Base-by-base conservation (phyloP, 1,140 invertebrate genomes). In the Drosophila setifemur region DNA sequence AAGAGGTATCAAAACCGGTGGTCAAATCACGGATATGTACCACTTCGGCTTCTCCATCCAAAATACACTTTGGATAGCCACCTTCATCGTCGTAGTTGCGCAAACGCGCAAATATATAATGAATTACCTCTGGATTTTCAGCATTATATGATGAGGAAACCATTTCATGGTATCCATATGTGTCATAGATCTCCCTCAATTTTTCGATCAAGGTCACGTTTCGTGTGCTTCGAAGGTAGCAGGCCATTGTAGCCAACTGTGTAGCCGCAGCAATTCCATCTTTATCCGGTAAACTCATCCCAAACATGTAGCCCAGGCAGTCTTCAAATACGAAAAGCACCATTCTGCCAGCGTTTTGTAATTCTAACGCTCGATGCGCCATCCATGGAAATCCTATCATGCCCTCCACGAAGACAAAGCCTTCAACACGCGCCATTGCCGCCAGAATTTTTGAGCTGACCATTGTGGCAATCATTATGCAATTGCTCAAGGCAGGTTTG, bases 311-410 rank as follows among this genome's bases (percentile, higher is more conserved):
- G n/a, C 98, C 98, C 82, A 97, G 96, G 0, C 96, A 95, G 90
- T 97, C 96, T 92, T 99, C 98, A 91, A 96, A 99, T 0, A 97
- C 98, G 91, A 99, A 98, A 26, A 99, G 90, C 0, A 99, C 95
- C 1, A 91, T 91, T 77, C 97, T 95, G 1, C 93, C 93, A 48
- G 94, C 72, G 23, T 92, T 91, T 37, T 94, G 90, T n/a, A 99
- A 88, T 12, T 98, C 93, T 40, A 95, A 85, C 0, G 95, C 92
- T 91, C 93, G 93, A 89, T 99, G 99, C 83, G 97, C 98, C 96
- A 99, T 99, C 98, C 98, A 99, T 88, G 99, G 99, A 88, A 99
- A 99, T 0, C 98, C 96, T 21, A 98, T 99, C 40, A 99, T 91
- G 0, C 98, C 99, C 92, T 99, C 98, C 90, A 95, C 94, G 90